A percentile compares a stretch with the other conserved stretches of the same genome.
Evolutionary conservation across 2,797 vertebrate genomes (phyloP).

Genomic region (Apogon hyalosoma): DNA sequence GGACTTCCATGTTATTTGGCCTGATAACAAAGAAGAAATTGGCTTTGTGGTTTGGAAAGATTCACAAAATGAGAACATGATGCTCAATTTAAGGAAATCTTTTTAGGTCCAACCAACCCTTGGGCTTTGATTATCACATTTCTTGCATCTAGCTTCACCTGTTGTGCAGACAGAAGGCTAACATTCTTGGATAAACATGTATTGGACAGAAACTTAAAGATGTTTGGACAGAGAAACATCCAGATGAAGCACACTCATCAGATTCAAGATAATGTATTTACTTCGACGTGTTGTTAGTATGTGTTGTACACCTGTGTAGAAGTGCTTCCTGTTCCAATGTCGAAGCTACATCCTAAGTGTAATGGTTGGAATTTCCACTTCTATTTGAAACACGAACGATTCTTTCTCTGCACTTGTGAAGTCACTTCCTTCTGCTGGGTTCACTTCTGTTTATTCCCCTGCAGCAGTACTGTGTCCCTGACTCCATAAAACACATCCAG

Average conservation of each 20-base stretch:
- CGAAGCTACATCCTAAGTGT: background rate
- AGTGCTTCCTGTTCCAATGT: background rate
- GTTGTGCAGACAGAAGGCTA: constrained; percentile 34
- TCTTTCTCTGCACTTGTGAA: no score
- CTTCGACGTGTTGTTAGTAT: no score
- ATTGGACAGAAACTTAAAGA: constrained; percentile 44
- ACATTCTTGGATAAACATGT: constrained; percentile 49
- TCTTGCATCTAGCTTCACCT: constrained; percentile 39
- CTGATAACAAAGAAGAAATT: constrained; percentile 27
- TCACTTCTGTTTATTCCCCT: no score
- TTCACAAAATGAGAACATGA: constrained; percentile 24
- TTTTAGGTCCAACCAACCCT: constrained; percentile 30
- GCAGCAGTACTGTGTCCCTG: no score
- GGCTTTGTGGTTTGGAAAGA: constrained; percentile 26
- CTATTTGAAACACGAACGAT: no score
- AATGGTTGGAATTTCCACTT: no score
- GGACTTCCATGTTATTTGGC: constrained; percentile 6
- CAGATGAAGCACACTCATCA: constrained; percentile 49
- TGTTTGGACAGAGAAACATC: constrained; percentile 41
- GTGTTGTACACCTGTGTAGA: background rate
- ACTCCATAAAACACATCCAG: no score
- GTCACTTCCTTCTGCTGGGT: no score
- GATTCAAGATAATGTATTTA: constrained; percentile 13
- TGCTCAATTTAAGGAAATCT: constrained; percentile 26
- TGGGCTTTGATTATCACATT: constrained; percentile 39